Percentiles rank a stretch among this genome's conserved stretches.
These are phyloP conservation scores for Scotopteryx bipunctaria DNA, from an alignment of 2,888 invertebrate genomes.

Conservation along the genomic window DNA sequence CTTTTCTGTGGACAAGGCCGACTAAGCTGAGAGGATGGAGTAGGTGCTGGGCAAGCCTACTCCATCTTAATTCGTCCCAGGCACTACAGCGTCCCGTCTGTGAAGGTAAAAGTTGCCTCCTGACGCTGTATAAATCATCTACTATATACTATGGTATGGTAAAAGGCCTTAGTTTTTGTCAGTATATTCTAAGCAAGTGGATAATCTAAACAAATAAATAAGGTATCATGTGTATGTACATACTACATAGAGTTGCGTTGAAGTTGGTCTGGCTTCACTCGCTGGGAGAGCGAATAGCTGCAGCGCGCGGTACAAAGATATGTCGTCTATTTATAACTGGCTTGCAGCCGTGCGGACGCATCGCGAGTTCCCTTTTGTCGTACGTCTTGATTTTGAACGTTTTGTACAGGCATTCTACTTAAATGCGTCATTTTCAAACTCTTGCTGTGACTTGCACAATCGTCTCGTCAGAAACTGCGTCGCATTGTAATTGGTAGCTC, in stretches of 20 bases:
- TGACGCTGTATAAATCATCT: too few species aligned
- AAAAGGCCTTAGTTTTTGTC: too few species aligned
- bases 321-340: slow-evolving; percentile 78
- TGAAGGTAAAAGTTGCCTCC: too few species aligned
- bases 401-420: slow-evolving; percentile 44
- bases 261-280: slow-evolving; percentile 66
- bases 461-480: slow-evolving; percentile 22
- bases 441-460: slow-evolving; percentile 39
- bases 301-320: slow-evolving; percentile 69
- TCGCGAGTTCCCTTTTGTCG: slow-evolving; percentile 60
- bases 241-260: slow-evolving; percentile 42
- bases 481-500: slow-evolving; percentile 12
- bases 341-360: slow-evolving; percentile 67
- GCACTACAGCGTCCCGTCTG: too few species aligned
- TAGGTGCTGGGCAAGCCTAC: too few species aligned
- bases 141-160: too few species aligned
- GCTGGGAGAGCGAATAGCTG: slow-evolving; percentile 70
- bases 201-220: slow-evolving; percentile 61
- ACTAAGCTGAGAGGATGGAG: too few species aligned
- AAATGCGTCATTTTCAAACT: slow-evolving; percentile 35
- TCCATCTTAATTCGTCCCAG: too few species aligned
- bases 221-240: slow-evolving; percentile 39
- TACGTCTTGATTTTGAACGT: slow-evolving; percentile 64
- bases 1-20: too few species aligned
- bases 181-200: slow-evolving; percentile 45